phyloP scores from a whole-genome alignment of 2,113 vertebrate species.

The Podiceps cristatus region DNA sequence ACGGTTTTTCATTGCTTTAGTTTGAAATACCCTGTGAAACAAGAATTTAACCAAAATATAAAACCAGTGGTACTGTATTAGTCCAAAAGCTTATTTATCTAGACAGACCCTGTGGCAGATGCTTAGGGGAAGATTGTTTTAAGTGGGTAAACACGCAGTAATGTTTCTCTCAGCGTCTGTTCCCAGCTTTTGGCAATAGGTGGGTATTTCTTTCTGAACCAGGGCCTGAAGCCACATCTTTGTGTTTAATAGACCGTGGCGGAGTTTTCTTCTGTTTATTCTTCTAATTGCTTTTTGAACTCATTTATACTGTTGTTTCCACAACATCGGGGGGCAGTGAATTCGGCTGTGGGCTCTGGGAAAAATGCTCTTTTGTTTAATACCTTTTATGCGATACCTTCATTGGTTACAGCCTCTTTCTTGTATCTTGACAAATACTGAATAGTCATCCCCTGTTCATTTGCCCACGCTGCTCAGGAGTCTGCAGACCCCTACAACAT shows the following conservation, averaged over 20 bases:
- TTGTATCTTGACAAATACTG: conserved; percentile 20
- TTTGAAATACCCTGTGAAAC: not conserved
- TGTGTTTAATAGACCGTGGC: conserved; percentile 21
- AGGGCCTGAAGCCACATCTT: conserved; percentile 15
- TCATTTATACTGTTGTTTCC: conserved; percentile 41
- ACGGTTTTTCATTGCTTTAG: not conserved
- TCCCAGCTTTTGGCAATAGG: conserved; percentile 29
- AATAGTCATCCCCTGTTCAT: not conserved
- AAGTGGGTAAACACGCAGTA: not conserved
- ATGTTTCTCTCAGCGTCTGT: not conserved
- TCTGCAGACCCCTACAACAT: not conserved
- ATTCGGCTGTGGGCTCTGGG: not conserved
- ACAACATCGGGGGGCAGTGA: conserved; percentile 17
- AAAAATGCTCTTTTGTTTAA: conserved; percentile 16
- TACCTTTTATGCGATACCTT: conserved; percentile 43
- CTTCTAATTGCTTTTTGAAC: conserved; percentile 53
- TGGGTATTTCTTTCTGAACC: conserved; percentile 22
- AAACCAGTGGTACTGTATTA: not conserved
- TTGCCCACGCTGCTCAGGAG: not conserved
- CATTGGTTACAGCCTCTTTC: conserved; percentile 23
- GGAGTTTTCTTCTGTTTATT: conserved; percentile 22
- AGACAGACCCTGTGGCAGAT: not conserved
- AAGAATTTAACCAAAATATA: not conserved
- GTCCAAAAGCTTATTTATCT: not conserved
- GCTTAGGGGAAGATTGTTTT: conserved; percentile 19